Evolutionary conservation across 1,140 invertebrate species (phyloP).

Genomic region (Oscheius sp.): DNA sequence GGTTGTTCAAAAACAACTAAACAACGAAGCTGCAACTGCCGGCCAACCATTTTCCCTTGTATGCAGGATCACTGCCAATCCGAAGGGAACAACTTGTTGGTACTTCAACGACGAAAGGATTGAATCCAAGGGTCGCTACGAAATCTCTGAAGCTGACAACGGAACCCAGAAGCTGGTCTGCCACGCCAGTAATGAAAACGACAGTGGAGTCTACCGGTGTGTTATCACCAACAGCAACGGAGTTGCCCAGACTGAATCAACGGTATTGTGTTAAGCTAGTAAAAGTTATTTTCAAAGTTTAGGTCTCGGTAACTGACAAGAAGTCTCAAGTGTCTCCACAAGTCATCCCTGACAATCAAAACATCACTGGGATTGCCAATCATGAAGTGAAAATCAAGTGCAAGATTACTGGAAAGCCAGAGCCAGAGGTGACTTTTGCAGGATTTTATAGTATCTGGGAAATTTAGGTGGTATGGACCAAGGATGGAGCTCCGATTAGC

Average conservation of each 20-base stretch:
- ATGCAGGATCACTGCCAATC: constrained; percentile 32
- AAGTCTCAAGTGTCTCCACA: background rate
- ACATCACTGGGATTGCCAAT: constrained; percentile 9
- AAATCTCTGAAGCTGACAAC: constrained; percentile 18
- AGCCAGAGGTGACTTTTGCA: constrained; percentile 9
- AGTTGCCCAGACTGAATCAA: constrained; percentile 23
- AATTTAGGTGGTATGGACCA: constrained; percentile 35
- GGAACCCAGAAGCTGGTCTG: constrained; percentile 22
- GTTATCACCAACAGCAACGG: constrained; percentile 31
- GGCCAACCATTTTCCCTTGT: constrained; percentile 33
- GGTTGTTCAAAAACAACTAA: constrained; percentile 21
- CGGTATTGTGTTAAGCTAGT: background rate
- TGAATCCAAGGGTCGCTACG: constrained; percentile 27
- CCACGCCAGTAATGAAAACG: constrained; percentile 5
- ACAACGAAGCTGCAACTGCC: constrained; percentile 36
- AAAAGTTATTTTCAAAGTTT: background rate
- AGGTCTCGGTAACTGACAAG: background rate
- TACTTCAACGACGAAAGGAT: constrained; percentile 23
- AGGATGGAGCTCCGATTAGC: constrained; percentile 37
- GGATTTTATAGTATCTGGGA: background rate
- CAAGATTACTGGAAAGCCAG: constrained; percentile 24
- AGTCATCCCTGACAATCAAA: background rate
- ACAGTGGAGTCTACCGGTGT: constrained; percentile 26
- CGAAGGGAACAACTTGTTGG: constrained; percentile 22
- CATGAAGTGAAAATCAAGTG: constrained; percentile 21